phyloP scores from a whole-genome alignment of 2,113 vertebrate genomes.

The Gadus macrocephalus region DNA sequence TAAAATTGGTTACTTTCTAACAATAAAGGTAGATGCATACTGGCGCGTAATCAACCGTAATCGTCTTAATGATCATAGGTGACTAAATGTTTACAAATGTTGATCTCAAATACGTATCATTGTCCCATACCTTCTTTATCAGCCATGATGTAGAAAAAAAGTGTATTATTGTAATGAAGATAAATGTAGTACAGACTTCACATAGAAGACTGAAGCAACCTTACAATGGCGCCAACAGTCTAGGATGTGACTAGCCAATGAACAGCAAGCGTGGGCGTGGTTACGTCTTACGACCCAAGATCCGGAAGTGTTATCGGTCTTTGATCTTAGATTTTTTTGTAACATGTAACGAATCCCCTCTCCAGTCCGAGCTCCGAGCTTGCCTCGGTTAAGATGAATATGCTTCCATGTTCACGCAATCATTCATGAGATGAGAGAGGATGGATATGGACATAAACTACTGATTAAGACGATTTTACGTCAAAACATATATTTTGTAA shows the following conservation, averaged over 20 bases:
- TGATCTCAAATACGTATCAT: fast-evolving
- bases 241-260: conserved; percentile 48
- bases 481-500: no score
- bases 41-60: conserved; percentile 38
- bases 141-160: conserved; percentile 71
- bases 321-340: no score
- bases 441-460: no score
- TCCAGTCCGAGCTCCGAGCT: no score
- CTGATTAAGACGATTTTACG: no score
- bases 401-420: no score
- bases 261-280: not conserved
- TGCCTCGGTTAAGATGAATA: no score
- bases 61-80: not conserved
- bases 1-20: conserved; percentile 38
- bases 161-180: not conserved
- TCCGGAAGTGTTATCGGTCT: no score
- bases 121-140: conserved; percentile 85
- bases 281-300: no score
- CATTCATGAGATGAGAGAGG: no score
- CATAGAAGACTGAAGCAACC: conserved; percentile 20
- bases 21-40: conserved; percentile 50
- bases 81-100: not conserved
- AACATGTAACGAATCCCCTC: no score
- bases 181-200: conserved; percentile 10
- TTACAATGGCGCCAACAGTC: conserved; percentile 65